Evolutionary conservation across 2,797 vertebrate genomes (phyloP), one percentile per base, ranked within the genome.

Genomic region (Lutjanus campechanus): DNA sequence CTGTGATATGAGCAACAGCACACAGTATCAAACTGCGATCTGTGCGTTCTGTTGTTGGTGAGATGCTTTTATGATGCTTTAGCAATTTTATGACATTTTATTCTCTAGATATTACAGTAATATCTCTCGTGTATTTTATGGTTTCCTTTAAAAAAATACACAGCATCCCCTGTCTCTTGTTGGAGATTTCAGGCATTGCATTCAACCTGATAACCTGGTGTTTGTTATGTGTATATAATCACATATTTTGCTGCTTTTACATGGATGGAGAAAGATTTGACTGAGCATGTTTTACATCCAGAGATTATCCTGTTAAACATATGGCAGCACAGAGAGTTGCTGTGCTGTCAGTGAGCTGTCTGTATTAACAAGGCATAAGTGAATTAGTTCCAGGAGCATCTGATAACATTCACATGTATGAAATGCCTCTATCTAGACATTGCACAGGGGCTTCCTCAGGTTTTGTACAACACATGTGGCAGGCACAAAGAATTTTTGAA

Each of bases 391-490:
- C 54, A 75, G 54, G 40, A 76, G 59, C 49, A 13, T 62, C 66
- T 53, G 86, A 90, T 92, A 89, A 73, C 75, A 83, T 92, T 91
- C 83, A 77, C 87, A 87, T 87, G 83, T 88, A 85, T 81, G 82
- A 85, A 81, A 67, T 63, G 76, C 67, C 67, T 13, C 81, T 85
- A 79, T 87, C 81, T 87, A 71, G 62, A 83, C 73, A 82, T 87
- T 89, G 79, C 89, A 73, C 25, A 11, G 76, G 54, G 69, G 55
- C 76, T 13, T 82, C 71, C 55, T 77, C 69, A 36, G 65, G 65
- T 82, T 62, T 86, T 68, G 68, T 22, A 54, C 50, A 73, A 54
- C 63, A 75, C 29, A 59, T 12, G 49, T 53, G 36, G 43, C 40
- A 50, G 56, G 47, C 54, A 55, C 72, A 77, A 73, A 77, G 69